Evolutionary conservation across 2,113 vertebrate genomes (phyloP).

Genomic region (Esox niger): DNA sequence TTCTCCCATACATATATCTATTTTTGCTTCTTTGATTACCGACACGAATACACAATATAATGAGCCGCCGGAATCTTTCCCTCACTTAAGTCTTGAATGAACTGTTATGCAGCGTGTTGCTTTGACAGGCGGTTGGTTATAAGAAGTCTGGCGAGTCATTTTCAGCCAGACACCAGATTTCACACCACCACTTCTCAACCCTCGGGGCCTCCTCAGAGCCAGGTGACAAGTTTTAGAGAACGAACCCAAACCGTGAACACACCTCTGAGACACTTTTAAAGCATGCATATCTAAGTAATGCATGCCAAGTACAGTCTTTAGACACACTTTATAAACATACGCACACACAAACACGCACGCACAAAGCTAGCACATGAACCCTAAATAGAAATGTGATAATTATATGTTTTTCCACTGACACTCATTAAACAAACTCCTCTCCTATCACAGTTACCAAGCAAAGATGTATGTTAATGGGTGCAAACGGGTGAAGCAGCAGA

Average conservation of each 20-base stretch:
- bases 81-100: background rate
- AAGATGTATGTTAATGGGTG: too few relatives aligned
- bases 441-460: too few relatives aligned
- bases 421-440: background rate
- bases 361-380: constrained; percentile 2
- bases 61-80: too few relatives aligned
- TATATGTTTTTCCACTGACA: background rate
- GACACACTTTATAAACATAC: background rate
- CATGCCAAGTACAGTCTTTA: background rate
- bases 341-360: constrained; percentile 14
- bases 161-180: constrained; percentile 46
- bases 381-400: background rate
- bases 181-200: constrained; percentile 35
- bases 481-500: too few relatives aligned
- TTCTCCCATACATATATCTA: too few relatives aligned
- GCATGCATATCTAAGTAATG: background rate
- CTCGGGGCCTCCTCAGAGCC: background rate
- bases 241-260: background rate
- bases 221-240: constrained; percentile 24
- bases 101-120: background rate
- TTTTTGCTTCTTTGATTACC: background rate
- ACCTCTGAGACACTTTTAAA: too few relatives aligned
- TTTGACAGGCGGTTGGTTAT: constrained; percentile 11
- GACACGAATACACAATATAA: background rate
- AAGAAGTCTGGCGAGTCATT: constrained; percentile 21